phyloP scores from a whole-genome alignment of 2,113 vertebrate species.

The Neofelis nebulosa region DNA sequence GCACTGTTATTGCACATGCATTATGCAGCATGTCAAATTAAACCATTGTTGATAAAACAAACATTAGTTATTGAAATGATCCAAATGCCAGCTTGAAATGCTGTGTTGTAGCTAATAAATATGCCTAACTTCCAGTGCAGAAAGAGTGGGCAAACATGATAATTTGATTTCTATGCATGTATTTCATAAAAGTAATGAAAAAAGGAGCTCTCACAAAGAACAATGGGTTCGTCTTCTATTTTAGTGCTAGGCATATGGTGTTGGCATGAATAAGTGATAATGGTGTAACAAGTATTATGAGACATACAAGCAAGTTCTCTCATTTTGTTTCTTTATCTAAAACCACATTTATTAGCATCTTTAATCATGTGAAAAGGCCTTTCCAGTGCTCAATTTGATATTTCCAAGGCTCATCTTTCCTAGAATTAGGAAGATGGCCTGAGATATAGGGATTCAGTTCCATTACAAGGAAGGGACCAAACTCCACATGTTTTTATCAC shows the following conservation, averaged over 20 bases:
- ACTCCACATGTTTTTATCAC: neutral
- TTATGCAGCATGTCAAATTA: constrained; percentile 89
- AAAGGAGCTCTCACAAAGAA: neutral
- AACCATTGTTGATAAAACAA: constrained; percentile 88
- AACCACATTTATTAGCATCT: neutral
- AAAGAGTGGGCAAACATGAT: constrained; percentile 58
- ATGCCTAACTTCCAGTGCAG: constrained; percentile 53
- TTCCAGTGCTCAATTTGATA: neutral
- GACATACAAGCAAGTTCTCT: neutral
- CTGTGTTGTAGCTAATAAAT: constrained; percentile 80
- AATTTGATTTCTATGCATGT: constrained; percentile 57
- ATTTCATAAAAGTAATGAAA: constrained; percentile 22
- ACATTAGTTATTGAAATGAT: constrained; percentile 84
- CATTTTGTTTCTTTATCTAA: neutral
- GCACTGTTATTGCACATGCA: constrained; percentile 84
- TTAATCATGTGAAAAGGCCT: neutral
- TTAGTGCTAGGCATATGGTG: neutral
- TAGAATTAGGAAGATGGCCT: neutral
- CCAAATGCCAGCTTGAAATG: constrained; percentile 80
- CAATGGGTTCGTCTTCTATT: constrained; percentile 9
- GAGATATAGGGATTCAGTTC: neutral
- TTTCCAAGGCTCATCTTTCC: neutral
- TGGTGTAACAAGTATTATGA: neutral
- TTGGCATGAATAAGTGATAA: neutral
- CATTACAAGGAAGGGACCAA: neutral